A percentile compares a stretch with the other conserved stretches of the same genome.
Conservation (phyloP, 2,113 vertebrate species). For the Ramphastos sulfuratus region DNA sequence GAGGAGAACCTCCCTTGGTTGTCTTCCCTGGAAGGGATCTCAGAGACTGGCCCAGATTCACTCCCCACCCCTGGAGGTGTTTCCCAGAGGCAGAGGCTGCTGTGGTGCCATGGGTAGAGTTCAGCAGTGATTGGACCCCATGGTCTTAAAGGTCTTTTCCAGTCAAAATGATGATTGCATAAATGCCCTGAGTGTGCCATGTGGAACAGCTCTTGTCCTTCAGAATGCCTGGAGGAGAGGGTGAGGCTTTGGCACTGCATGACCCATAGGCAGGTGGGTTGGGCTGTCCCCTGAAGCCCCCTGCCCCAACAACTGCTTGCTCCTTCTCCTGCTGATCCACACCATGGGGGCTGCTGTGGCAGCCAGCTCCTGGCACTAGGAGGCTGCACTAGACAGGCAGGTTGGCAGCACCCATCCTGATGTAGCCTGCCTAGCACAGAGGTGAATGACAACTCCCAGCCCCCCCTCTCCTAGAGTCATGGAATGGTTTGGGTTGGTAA, state of each 20-base stretch:
- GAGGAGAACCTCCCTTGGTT: no score
- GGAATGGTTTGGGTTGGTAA: no score
- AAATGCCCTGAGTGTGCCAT: background rate
- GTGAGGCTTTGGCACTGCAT: no score
- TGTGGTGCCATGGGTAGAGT: no score
- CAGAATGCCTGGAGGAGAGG: background rate
- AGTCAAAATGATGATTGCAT: background rate
- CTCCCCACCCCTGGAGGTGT: no score
- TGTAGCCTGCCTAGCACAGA: slow-evolving; percentile 31
- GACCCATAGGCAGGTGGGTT: background rate
- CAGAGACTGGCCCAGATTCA: no score
- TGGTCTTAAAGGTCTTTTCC: no score
- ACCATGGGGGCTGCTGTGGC: background rate
- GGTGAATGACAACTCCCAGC: slow-evolving; percentile 45
- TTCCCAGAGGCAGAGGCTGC: no score
- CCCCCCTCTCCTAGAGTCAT: background rate
- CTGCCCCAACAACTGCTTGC: background rate
- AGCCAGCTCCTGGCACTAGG: slow-evolving; percentile 31
- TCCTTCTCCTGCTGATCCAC: slow-evolving; percentile 32
- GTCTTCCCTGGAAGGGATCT: no score
- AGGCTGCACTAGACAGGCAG: slow-evolving; percentile 27
- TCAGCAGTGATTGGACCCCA: no score
- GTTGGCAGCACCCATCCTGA: slow-evolving; percentile 12
- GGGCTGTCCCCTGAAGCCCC: background rate
- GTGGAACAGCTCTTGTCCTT: background rate